Evolutionary conservation across 2,888 invertebrate species (phyloP).

Genomic region (Shargacucullia verbasci): DNA sequence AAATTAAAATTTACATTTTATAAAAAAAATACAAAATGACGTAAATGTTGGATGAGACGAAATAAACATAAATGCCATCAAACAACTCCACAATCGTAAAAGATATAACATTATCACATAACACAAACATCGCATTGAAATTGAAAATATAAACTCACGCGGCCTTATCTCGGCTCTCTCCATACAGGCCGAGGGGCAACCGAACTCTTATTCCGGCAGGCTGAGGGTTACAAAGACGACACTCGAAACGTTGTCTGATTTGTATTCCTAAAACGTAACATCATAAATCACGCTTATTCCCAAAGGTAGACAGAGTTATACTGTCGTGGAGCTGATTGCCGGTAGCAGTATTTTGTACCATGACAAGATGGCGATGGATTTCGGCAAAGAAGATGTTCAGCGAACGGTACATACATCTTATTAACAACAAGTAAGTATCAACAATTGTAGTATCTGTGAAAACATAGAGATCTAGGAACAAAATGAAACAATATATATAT

Average conservation of each 20-base stretch:
- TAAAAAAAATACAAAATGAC: no score
- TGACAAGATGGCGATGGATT: no score
- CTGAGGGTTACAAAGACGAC: constrained; percentile 6
- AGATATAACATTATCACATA: constrained; percentile 15
- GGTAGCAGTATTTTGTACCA: no score
- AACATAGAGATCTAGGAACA: no score
- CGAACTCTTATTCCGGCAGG: constrained; percentile 25
- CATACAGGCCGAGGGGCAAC: constrained; percentile 13
- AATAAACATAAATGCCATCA: not conserved
- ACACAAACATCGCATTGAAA: constrained; percentile 32
- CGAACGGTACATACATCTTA: no score
- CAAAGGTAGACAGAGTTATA: not conserved
- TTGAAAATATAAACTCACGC: constrained; percentile 49
- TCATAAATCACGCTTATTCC: constrained; percentile 4
- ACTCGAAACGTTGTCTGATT: constrained; percentile 23
- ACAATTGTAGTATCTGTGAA: no score
- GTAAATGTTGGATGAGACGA: no score
- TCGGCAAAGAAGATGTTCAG: no score
- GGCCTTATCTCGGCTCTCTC: constrained; percentile 30
- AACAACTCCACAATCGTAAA: constrained; percentile 19
- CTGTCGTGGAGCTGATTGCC: no score
- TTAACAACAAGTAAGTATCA: no score
- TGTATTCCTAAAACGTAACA: constrained; percentile 28
- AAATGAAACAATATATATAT: no score
- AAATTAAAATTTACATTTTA: no score